Conservation (phyloP, 1,140 invertebrate genomes). For the Drosophila pallidifrons region DNA sequence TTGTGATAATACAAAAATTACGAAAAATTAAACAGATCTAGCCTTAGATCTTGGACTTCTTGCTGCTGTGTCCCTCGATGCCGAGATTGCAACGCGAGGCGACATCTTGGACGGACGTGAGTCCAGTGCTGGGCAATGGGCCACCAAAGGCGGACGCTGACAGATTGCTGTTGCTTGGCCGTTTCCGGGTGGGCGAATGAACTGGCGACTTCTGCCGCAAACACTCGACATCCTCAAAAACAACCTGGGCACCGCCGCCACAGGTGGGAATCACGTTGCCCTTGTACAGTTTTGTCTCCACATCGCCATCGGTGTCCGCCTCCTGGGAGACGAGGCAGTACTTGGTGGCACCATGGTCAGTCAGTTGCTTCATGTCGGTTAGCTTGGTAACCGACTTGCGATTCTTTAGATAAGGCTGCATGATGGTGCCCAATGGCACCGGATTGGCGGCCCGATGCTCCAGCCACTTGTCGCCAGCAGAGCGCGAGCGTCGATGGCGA, state of each 20-base stretch:
- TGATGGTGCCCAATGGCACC: slow-evolving; percentile 92
- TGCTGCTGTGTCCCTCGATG: slow-evolving; percentile 81
- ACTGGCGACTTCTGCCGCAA: slow-evolving; percentile 93
- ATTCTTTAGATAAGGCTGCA: slow-evolving; percentile 93
- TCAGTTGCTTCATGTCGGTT: slow-evolving; percentile 89
- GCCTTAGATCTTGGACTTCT: slow-evolving; percentile 74
- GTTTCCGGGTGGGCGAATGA: slow-evolving; percentile 76
- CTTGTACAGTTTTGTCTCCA: slow-evolving; percentile 97
- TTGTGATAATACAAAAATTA: background rate
- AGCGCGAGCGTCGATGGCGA: slow-evolving; percentile 91
- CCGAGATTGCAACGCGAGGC: slow-evolving; percentile 78
- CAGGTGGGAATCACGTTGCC: slow-evolving; percentile 96
- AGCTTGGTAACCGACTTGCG: slow-evolving; percentile 94
- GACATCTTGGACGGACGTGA: slow-evolving; percentile 67
- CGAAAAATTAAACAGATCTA: background rate
- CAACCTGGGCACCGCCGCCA: slow-evolving; percentile 96
- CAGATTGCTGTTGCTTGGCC: slow-evolving; percentile 70
- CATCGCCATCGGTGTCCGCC: slow-evolving; percentile 94
- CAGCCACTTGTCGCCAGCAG: slow-evolving; percentile 93
- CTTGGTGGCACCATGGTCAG: slow-evolving; percentile 91
- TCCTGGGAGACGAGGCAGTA: slow-evolving; percentile 97
- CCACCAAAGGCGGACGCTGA: slow-evolving; percentile 59
- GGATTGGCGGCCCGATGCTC: slow-evolving; percentile 93
- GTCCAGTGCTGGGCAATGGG: slow-evolving; percentile 52
- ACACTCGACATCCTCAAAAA: slow-evolving; percentile 97